phyloP scores from a whole-genome alignment of 2,797 vertebrate genomes.

The Huso huso region DNA sequence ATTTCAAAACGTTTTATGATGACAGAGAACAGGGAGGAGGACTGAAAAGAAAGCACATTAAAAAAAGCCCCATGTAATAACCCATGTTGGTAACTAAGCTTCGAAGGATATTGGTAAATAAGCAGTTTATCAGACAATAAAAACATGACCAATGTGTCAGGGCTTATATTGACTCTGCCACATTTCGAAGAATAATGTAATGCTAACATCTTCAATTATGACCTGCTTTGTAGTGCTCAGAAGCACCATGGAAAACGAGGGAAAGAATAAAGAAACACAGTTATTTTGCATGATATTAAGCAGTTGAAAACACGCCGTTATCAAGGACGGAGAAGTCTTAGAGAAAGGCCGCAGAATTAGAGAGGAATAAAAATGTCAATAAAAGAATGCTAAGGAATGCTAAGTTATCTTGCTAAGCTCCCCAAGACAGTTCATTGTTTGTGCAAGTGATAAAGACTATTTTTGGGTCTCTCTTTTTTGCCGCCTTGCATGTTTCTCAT shows the following conservation, averaged over 20 bases:
- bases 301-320: slow-evolving; percentile 64
- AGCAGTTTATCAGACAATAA: slow-evolving; percentile 64
- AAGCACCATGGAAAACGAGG: slow-evolving; percentile 53
- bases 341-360: slow-evolving; percentile 36
- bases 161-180: too few species aligned
- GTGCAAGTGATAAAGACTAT: slow-evolving; percentile 67
- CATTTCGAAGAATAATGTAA: slow-evolving; percentile 41
- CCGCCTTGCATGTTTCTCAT: slow-evolving; percentile 55
- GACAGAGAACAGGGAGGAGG: background rate
- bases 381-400: slow-evolving; percentile 58
- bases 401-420: slow-evolving; percentile 59
- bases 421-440: slow-evolving; percentile 71
- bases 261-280: slow-evolving; percentile 51
- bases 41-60: slow-evolving; percentile 6
- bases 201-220: slow-evolving; percentile 50
- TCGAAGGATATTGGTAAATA: slow-evolving; percentile 53
- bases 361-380: slow-evolving; percentile 64
- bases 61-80: slow-evolving; percentile 26
- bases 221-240: slow-evolving; percentile 66
- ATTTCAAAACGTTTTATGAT: background rate
- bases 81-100: slow-evolving; percentile 65
- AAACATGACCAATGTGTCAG: slow-evolving; percentile 46
- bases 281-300: slow-evolving; percentile 74
- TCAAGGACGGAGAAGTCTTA: slow-evolving; percentile 51
- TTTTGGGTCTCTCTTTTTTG: slow-evolving; percentile 49